These are phyloP conservation scores for Trachymyrmex cornetzi DNA, from an alignment of 1,140 invertebrate genomes.

Conservation along the genomic window DNA sequence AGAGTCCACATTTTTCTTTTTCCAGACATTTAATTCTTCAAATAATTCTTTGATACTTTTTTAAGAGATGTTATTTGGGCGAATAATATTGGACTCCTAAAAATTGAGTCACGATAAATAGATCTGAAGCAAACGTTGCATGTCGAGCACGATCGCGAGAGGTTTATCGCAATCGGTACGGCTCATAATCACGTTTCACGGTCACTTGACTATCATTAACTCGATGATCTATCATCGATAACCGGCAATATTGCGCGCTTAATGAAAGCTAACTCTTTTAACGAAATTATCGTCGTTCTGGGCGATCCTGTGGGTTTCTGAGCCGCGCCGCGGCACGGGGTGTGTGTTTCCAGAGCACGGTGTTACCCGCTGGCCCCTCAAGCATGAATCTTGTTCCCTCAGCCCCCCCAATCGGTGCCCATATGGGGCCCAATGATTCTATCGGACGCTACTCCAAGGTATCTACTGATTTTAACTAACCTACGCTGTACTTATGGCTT, in stretches of 20 bases:
- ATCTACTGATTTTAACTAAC: slow-evolving; percentile 77
- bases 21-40: neutral
- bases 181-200: slow-evolving; percentile 64
- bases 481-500: slow-evolving; percentile 45
- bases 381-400: slow-evolving; percentile 78
- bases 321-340: slow-evolving; percentile 75
- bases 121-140: slow-evolving; percentile 59
- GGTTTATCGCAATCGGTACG: slow-evolving; percentile 42
- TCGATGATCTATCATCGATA: slow-evolving; percentile 42
- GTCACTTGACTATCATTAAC: slow-evolving; percentile 73
- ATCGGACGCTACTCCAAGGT: slow-evolving; percentile 79
- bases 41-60: neutral
- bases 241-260: slow-evolving; percentile 7
- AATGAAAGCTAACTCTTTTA: slow-evolving; percentile 65
- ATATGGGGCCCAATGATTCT: slow-evolving; percentile 77
- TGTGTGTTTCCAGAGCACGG: slow-evolving; percentile 79
- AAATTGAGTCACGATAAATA: slow-evolving; percentile 28
- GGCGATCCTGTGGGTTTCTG: slow-evolving; percentile 70
- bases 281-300: slow-evolving; percentile 53
- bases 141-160: slow-evolving; percentile 66
- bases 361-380: slow-evolving; percentile 75
- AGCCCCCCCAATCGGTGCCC: slow-evolving; percentile 75
- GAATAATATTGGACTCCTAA: slow-evolving; percentile 19
- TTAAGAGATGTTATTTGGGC: neutral
- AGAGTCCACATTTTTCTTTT: neutral